Conservation (phyloP, 2,113 vertebrate genomes). For the Cromileptes altivelis region DNA sequence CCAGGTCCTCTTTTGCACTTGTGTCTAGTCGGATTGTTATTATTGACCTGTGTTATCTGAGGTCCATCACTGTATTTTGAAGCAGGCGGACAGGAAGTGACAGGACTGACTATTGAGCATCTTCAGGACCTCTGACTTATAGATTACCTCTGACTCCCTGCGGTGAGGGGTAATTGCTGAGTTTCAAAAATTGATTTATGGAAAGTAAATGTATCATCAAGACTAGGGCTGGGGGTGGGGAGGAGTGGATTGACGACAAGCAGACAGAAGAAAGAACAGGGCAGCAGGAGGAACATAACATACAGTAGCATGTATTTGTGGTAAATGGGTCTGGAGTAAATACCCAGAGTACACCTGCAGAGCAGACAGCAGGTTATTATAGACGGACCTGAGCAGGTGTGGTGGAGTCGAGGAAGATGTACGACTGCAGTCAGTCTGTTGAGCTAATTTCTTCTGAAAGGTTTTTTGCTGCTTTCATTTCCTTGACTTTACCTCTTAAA, state of each 20-base stretch:
- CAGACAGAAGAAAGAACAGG: conserved; percentile 24
- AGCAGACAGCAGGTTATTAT: conserved; percentile 64
- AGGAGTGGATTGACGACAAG: conserved; percentile 15
- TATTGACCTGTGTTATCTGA: conserved; percentile 52
- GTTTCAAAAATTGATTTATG: conserved; percentile 72
- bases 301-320: conserved; percentile 50
- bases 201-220: conserved; percentile 75
- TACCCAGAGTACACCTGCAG: conserved; percentile 70
- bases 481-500: conserved; percentile 23
- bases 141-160: conserved; percentile 60
- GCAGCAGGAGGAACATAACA: conserved; percentile 27
- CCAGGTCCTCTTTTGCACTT: neutral
- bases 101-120: conserved; percentile 65
- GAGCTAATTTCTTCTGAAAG: conserved; percentile 48
- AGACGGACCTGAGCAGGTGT: conserved; percentile 68
- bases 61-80: conserved; percentile 45
- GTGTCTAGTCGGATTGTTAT: conserved; percentile 29
- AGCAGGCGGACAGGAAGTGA: conserved; percentile 45
- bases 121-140: conserved; percentile 69
- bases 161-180: conserved; percentile 63
- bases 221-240: neutral
- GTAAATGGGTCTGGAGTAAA: conserved; percentile 70
- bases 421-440: conserved; percentile 41
- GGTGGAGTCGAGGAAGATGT: conserved; percentile 53
- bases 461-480: conserved; percentile 41